phyloP scores from a whole-genome alignment of 2,888 invertebrate species.

The Eilema sororculum region DNA sequence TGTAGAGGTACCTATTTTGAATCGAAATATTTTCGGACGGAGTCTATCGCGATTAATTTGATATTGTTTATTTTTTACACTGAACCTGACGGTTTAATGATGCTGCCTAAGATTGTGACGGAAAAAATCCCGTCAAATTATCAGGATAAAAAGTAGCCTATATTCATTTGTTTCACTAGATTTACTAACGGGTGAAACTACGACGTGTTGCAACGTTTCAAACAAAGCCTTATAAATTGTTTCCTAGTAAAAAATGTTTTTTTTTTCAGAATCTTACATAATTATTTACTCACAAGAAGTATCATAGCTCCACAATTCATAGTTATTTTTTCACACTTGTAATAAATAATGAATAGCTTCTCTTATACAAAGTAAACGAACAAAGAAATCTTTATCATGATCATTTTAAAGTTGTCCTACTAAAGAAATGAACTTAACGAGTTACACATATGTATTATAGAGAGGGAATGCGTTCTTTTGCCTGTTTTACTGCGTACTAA shows the following conservation, averaged over 20 bases:
- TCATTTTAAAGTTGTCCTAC: conserved; percentile 47
- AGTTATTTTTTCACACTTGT: conserved; percentile 23
- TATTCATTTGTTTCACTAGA: no score
- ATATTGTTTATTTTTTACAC: not conserved
- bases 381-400: conserved; percentile 54
- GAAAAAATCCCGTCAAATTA: not conserved
- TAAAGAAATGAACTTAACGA: conserved; percentile 52
- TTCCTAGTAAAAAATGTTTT: not conserved
- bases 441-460: conserved; percentile 50
- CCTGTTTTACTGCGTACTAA: conserved; percentile 67
- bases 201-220: no score
- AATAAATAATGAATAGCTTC: conserved; percentile 9
- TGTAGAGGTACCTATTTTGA: not conserved
- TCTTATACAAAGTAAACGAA: conserved; percentile 52
- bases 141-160: no score
- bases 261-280: not conserved
- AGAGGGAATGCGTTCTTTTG: conserved; percentile 48
- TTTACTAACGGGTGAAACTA: no score
- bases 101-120: not conserved
- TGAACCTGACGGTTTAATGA: not conserved
- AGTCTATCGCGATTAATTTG: no score
- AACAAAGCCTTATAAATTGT: no score
- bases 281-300: not conserved
- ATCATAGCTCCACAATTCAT: conserved; percentile 10
- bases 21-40: no score